Conservation (phyloP, 2,888 invertebrate species). For the Helicoverpa assulta region DNA sequence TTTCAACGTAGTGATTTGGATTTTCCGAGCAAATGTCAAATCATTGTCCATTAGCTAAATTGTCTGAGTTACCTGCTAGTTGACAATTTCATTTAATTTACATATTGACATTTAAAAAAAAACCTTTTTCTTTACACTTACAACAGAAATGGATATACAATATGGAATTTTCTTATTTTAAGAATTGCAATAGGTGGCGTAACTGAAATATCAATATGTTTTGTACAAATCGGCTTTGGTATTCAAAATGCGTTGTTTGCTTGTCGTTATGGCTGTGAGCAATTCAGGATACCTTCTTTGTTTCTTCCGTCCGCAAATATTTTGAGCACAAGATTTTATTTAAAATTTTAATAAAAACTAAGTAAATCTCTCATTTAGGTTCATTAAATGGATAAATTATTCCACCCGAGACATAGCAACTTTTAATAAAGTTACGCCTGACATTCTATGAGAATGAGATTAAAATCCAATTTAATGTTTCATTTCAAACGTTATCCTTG, state of each 20-base stretch:
- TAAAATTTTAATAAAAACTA: neutral
- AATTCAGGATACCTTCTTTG: too few species aligned
- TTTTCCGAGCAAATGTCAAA: conserved; percentile 6
- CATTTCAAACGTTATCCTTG: conserved; percentile 47
- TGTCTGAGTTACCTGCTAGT: neutral
- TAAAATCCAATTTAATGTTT: conserved; percentile 61
- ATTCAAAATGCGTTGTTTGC: too few species aligned
- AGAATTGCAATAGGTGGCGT: too few species aligned
- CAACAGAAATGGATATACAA: too few species aligned
- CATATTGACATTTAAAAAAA: too few species aligned
- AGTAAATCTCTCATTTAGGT: conserved; percentile 13
- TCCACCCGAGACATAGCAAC: conserved; percentile 20
- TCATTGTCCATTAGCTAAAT: conserved; percentile 11
- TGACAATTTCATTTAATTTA: too few species aligned
- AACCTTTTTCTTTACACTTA: too few species aligned
- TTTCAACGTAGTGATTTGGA: conserved; percentile 21
- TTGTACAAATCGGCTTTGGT: too few species aligned
- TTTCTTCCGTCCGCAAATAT: neutral
- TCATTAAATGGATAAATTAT: conserved; percentile 27
- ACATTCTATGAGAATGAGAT: conserved; percentile 54
- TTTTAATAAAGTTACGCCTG: conserved; percentile 57
- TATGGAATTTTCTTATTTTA: too few species aligned
- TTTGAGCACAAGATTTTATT: neutral
- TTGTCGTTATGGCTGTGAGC: too few species aligned
- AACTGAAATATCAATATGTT: too few species aligned